Percentiles rank a stretch among this genome's conserved stretches.
These are phyloP conservation scores for Glaucopsyche alexis DNA, from an alignment of 2,888 invertebrate species.

Conservation along the genomic window DNA sequence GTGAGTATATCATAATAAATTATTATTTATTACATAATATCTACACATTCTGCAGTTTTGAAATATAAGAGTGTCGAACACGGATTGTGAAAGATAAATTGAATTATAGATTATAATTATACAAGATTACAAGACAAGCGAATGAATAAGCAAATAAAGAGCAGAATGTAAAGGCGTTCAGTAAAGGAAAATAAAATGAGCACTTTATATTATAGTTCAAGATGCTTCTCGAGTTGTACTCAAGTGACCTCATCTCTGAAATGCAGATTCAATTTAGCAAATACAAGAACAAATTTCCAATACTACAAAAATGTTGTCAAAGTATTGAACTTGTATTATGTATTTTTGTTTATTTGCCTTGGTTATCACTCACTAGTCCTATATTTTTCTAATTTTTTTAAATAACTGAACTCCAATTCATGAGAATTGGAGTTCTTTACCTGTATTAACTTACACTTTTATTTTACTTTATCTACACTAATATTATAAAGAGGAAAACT, in stretches of 20 bases:
- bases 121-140: not conserved
- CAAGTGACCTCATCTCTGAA: conserved; percentile 14
- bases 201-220: conserved; percentile 12
- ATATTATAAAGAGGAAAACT: too few species aligned
- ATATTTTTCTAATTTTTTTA: too few species aligned
- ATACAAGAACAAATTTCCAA: conserved; percentile 1
- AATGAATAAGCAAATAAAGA: not conserved
- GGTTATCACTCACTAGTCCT: too few species aligned
- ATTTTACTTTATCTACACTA: too few species aligned
- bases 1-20: too few species aligned
- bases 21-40: too few species aligned
- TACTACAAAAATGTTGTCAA: not conserved
- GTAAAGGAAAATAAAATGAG: conserved; percentile 12
- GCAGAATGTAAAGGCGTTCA: not conserved
- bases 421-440: too few species aligned
- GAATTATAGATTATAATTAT: not conserved
- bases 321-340: not conserved
- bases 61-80: not conserved
- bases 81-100: not conserved
- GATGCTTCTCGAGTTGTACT: not conserved
- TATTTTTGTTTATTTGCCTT: too few species aligned
- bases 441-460: too few species aligned
- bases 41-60: too few species aligned
- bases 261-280: conserved; percentile 14
- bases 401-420: too few species aligned